phyloP scores from a whole-genome alignment of 1,140 invertebrate genomes.

The Vanessa atalanta region DNA sequence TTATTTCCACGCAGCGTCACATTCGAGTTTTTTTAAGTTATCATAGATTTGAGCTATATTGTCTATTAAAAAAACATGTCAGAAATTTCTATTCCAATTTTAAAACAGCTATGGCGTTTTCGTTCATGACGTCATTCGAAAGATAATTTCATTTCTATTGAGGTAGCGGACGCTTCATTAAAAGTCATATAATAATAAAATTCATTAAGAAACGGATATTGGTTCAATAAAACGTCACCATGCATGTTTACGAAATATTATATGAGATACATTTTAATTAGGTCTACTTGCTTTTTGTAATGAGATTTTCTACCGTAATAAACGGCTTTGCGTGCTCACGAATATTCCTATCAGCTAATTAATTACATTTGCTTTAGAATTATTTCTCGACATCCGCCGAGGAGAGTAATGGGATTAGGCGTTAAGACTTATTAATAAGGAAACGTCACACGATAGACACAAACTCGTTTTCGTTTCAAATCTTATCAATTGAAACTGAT shows the following conservation, averaged over 20 bases:
- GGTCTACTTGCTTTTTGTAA: not conserved
- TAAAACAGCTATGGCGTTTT: not conserved
- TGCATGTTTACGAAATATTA: not conserved
- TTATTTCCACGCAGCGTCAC: too few species aligned
- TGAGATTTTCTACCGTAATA: not conserved
- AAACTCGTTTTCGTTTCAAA: not conserved
- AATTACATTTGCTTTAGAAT: slow-evolving; percentile 7
- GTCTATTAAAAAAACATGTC: too few species aligned
- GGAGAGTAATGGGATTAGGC: slow-evolving; percentile 4
- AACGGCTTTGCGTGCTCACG: slow-evolving; percentile 6
- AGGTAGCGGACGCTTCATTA: not conserved
- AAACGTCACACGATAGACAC: not conserved
- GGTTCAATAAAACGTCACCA: not conserved
- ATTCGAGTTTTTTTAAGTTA: too few species aligned
- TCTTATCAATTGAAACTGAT: not conserved
- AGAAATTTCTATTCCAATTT: too few species aligned
- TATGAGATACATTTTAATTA: not conserved
- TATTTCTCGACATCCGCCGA: slow-evolving; percentile 3
- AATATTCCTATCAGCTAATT: slow-evolving; percentile 7
- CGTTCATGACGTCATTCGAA: not conserved
- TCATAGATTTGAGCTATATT: too few species aligned
- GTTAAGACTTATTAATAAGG: slow-evolving; percentile 1
- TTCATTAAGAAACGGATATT: slow-evolving; percentile 9
- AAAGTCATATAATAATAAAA: not conserved
- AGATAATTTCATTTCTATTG: not conserved